Base-by-base conservation (phyloP, 2,797 vertebrate species). In the Macrochelys suwanniensis region DNA sequence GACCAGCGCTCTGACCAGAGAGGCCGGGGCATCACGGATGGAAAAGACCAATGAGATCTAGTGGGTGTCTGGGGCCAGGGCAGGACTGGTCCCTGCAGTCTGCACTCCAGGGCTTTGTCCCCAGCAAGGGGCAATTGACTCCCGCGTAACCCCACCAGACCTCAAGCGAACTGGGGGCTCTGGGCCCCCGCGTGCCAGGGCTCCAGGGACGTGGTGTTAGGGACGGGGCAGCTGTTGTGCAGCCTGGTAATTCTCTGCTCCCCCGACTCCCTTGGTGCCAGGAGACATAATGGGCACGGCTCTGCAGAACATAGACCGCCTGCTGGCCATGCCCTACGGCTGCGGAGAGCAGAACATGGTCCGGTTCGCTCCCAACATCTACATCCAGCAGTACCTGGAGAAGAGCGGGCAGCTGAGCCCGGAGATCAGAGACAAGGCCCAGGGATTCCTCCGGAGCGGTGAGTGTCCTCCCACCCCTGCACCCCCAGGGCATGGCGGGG, bases 311-410 rank as follows among this genome's bases (percentile, higher is more conserved):
- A 94, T 99, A 86, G 98, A 98, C 87, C 93, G 78, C n/a, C 98
- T 99, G 49, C 97, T 99, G 90, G 97, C 98, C 93, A 99, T 99
- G 99, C 99, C 99, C 1, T 98, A 96, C 0, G 99, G 99, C 94
- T 99, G 99, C 0, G 99, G 99, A 5, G 99, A 99, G 96, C 99
- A 99, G 97, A 99, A 99, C 97, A 99, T 99, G 99, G 88, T 99
- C 61, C 93, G 56, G 37, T 99, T 99, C 0, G 98, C 99, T 5
- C 99, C 99, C 42, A 99, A 99, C 97, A 98, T 99, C 96, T 99
- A 98, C 90, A 99, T 99, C 96, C 98, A 99, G 88, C 97, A 98
- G 94, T 99, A 99, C 97, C 98, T 99, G 97, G 98, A 98, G 74
- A 98, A 98, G 97, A 98, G 97, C 0, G 89, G 95, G 31, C 99